Percentiles rank a stretch among this genome's conserved stretches.
Evolutionary conservation across 1,140 invertebrate genomes (phyloP).

Genomic region (Bathynomus jamesi): DNA sequence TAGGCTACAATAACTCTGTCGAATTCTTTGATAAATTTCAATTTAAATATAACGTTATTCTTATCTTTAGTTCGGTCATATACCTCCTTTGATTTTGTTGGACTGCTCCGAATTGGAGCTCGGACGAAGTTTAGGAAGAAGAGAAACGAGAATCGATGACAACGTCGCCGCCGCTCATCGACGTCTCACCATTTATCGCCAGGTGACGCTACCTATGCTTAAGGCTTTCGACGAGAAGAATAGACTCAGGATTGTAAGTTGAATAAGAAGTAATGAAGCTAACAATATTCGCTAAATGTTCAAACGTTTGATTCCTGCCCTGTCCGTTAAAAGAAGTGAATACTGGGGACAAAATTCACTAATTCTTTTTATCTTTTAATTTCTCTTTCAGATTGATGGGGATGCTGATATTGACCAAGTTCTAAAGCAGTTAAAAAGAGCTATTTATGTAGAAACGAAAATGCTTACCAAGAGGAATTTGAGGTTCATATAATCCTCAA

Average conservation of each 20-base stretch:
- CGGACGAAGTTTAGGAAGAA: conserved; percentile 48
- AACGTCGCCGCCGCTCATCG: conserved; percentile 71
- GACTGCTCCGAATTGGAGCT: conserved; percentile 79
- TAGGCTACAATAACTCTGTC: too few species aligned
- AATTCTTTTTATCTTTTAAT: too few species aligned
- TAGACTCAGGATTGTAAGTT: conserved; percentile 66
- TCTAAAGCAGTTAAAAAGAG: conserved; percentile 26
- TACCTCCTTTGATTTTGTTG: conserved; percentile 64
- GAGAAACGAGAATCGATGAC: conserved; percentile 63
- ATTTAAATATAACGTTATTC: too few species aligned
- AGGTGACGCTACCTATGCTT: conserved; percentile 75
- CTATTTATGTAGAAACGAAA: conserved; percentile 33
- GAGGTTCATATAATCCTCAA: conserved; percentile 8
- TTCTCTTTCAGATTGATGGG: conserved; percentile 30
- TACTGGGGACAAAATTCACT: too few species aligned
- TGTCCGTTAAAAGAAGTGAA: too few species aligned
- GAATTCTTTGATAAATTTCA: too few species aligned
- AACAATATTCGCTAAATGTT: too few species aligned
- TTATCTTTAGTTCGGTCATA: conserved; percentile 58
- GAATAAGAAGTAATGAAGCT: too few species aligned
- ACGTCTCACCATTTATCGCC: conserved; percentile 71
- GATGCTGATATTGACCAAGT: conserved; percentile 36
- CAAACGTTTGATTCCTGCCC: too few species aligned
- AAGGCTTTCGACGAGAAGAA: conserved; percentile 70
- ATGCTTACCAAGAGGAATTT: conserved; percentile 14